phyloP scores from a whole-genome alignment of 2,888 invertebrate species.

The Lordiphosa fenestrarum region DNA sequence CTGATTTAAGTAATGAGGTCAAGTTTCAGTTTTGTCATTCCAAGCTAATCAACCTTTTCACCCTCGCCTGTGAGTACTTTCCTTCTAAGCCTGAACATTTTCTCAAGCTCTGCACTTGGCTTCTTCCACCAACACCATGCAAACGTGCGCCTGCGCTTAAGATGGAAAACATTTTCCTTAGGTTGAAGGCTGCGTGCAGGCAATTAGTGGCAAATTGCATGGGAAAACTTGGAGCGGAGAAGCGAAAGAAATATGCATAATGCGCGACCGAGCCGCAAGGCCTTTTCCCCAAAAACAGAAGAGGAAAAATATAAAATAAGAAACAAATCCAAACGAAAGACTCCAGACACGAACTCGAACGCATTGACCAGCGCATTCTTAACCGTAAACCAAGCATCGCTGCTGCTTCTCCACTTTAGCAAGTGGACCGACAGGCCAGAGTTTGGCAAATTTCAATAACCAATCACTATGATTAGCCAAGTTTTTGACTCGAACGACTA shows the following conservation, averaged over 20 bases:
- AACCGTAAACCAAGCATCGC: constrained; percentile 53
- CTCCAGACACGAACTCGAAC: constrained; percentile 62
- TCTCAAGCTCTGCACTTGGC: too few relatives aligned
- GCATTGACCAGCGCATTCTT: constrained; percentile 50
- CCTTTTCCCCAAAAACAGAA: background rate
- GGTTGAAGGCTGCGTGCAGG: constrained; percentile 59
- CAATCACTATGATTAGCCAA: constrained; percentile 69
- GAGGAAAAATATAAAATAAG: background rate
- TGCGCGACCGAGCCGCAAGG: constrained; percentile 43
- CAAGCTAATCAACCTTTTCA: too few relatives aligned
- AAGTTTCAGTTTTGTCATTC: too few relatives aligned
- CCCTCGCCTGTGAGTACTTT: too few relatives aligned
- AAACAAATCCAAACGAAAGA: constrained; percentile 46
- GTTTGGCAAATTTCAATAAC: constrained; percentile 65
- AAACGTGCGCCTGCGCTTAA: constrained; percentile 42
- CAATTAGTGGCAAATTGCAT: constrained; percentile 71
- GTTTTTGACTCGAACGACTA: constrained; percentile 1
- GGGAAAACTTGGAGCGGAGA: constrained; percentile 53
- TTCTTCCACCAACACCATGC: too few relatives aligned
- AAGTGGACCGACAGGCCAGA: constrained; percentile 37
- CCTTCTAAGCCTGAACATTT: too few relatives aligned
- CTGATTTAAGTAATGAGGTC: too few relatives aligned
- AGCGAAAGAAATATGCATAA: constrained; percentile 54
- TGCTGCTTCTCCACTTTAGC: constrained; percentile 34
- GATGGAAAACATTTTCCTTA: constrained; percentile 48